These are phyloP conservation scores for Trinectes maculatus DNA, from an alignment of 2,113 vertebrate genomes.

Conservation along the genomic window DNA sequence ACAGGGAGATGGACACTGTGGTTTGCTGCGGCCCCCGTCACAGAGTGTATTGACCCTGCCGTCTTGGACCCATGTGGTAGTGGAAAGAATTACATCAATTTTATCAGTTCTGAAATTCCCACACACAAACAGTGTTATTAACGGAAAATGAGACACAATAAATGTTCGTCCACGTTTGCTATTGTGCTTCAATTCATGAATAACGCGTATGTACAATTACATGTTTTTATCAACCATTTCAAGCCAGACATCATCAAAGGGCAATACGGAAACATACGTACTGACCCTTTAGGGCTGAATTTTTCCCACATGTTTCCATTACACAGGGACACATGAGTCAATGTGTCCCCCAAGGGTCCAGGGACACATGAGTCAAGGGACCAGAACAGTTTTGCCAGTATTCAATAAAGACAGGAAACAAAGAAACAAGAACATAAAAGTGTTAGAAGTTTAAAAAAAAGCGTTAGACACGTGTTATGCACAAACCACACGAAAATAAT, in stretches of 20 bases:
- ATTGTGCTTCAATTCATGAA: not conserved
- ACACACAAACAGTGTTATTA: not conserved
- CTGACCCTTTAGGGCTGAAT: not conserved
- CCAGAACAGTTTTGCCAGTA: not conserved
- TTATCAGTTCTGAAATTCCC: not conserved
- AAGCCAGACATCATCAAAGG: not conserved
- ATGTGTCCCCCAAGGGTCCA: too few species aligned
- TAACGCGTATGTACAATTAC: not conserved
- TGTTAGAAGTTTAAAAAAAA: not conserved
- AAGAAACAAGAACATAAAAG: not conserved
- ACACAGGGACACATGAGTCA: not conserved
- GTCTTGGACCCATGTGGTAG: not conserved
- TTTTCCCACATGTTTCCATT: not conserved
- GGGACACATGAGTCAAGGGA: too few species aligned
- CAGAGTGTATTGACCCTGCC: constrained; percentile 5
- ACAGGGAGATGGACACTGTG: constrained; percentile 8
- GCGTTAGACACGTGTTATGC: not conserved
- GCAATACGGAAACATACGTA: not conserved
- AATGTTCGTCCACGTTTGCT: not conserved
- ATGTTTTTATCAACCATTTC: too few species aligned
- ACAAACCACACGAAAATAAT: not conserved
- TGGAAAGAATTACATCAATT: constrained; percentile 8
- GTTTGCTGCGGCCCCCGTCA: not conserved
- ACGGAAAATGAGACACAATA: not conserved
- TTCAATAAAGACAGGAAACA: not conserved